phyloP scores from a whole-genome alignment of 1,140 invertebrate genomes.

The Drosophila persimilis region DNA sequence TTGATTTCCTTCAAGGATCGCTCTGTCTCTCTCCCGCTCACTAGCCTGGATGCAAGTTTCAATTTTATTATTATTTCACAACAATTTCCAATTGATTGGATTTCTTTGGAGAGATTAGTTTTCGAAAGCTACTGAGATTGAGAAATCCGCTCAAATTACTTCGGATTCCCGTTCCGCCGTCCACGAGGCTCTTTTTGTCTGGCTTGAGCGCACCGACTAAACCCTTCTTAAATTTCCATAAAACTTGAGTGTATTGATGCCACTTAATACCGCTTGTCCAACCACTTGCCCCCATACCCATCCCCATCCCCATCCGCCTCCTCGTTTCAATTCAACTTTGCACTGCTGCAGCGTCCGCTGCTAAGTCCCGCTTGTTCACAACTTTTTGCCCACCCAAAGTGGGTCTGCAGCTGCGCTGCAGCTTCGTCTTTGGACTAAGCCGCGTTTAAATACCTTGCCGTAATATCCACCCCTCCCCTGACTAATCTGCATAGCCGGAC shows the following conservation, averaged over 20 bases:
- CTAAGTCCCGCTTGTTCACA: constrained; percentile 71
- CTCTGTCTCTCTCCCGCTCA: too few relatives aligned
- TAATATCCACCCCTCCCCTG: constrained; percentile 40
- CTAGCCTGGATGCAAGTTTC: too few relatives aligned
- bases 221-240: constrained; percentile 59
- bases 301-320: background rate
- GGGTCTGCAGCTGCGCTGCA: constrained; percentile 28
- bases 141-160: constrained; percentile 50
- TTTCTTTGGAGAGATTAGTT: constrained; percentile 36
- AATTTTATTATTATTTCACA: constrained; percentile 37
- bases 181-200: background rate
- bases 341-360: constrained; percentile 57
- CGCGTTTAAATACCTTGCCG: constrained; percentile 74
- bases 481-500: constrained; percentile 69
- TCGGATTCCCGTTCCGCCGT: background rate
- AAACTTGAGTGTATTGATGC: constrained; percentile 55
- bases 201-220: constrained; percentile 15
- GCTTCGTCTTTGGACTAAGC: constrained; percentile 50
- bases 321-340: constrained; percentile 70
- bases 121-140: constrained; percentile 48
- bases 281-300: background rate
- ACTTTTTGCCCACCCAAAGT: constrained; percentile 62
- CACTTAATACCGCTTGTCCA: constrained; percentile 52
- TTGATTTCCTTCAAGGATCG: constrained; percentile 21
- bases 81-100: constrained; percentile 50